These are phyloP conservation scores for Patiria pectinifera DNA, from an alignment of 53 echinoderm and acorn worm species.

Conservation along the genomic window DNA sequence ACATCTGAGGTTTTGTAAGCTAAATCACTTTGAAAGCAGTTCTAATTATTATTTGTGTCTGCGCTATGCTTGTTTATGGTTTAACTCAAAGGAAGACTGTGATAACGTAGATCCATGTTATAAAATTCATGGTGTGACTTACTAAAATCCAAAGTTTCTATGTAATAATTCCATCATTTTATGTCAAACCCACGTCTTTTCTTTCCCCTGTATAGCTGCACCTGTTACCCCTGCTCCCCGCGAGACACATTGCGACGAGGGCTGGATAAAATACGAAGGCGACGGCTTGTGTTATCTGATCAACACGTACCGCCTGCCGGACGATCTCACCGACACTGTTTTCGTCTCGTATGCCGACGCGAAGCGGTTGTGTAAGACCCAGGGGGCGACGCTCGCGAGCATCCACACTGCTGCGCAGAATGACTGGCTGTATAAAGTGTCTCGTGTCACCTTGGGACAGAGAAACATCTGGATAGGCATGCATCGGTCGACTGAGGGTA, in stretches of 20 bases:
- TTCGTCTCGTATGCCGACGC: conserved; percentile 28
- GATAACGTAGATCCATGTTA: too few relatives aligned
- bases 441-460: conserved; percentile 34
- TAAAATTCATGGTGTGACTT: too few relatives aligned
- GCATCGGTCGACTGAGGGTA: conserved; percentile 46
- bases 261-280: conserved; percentile 2
- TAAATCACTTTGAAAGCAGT: too few relatives aligned
- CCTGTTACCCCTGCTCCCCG: neutral
- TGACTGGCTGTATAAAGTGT: conserved; percentile 23
- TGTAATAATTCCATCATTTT: neutral
- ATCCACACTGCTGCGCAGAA: conserved; percentile 1
- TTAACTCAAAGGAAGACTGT: too few relatives aligned
- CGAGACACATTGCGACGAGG: conserved; percentile 20
- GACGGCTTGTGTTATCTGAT: conserved; percentile 17
- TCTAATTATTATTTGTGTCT: too few relatives aligned
- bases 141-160: too few relatives aligned
- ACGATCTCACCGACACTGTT: neutral
- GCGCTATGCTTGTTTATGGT: too few relatives aligned
- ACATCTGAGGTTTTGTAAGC: too few relatives aligned
- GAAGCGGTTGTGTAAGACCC: neutral
- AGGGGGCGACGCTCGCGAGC: conserved; percentile 11
- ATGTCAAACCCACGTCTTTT: neutral
- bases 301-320: conserved; percentile 13
- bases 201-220: neutral
- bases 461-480: conserved; percentile 52